Conservation (phyloP, 1,140 invertebrate species). For the Drosophila athabasca region DNA sequence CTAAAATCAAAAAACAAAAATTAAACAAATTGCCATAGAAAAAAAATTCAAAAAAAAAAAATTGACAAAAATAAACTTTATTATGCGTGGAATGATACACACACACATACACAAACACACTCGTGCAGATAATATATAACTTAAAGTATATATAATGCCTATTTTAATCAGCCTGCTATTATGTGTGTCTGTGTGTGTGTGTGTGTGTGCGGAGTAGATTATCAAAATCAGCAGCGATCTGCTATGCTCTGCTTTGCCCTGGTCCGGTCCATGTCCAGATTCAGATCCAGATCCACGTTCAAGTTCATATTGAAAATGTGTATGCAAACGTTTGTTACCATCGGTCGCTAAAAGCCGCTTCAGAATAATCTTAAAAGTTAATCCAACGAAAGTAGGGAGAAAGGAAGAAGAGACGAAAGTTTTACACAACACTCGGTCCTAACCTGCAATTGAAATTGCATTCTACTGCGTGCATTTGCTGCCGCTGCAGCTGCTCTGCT, state of each 20-base stretch:
- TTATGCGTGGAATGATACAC: conserved; percentile 66
- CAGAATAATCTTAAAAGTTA: conserved; percentile 9
- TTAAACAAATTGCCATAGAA: conserved; percentile 30
- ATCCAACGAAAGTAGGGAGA: conserved; percentile 16
- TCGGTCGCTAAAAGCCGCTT: conserved; percentile 49
- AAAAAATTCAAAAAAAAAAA: conserved; percentile 37
- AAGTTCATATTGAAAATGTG: conserved; percentile 47
- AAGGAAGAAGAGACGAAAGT: conserved; percentile 42
- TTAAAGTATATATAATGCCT: conserved; percentile 47
- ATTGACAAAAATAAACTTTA: conserved; percentile 78
- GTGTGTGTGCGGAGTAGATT: conserved; percentile 29
- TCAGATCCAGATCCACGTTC: conserved; percentile 7
- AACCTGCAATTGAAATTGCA: conserved; percentile 72
- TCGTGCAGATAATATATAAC: conserved; percentile 23
- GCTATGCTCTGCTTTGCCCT: too few relatives aligned
- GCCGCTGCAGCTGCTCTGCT: not conserved
- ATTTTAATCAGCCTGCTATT: conserved; percentile 31
- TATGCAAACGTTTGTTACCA: conserved; percentile 75
- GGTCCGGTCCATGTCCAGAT: conserved; percentile 1
- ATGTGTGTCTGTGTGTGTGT: conserved; percentile 19
- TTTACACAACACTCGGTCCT: conserved; percentile 80
- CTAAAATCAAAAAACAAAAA: conserved; percentile 35
- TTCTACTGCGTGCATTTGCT: conserved; percentile 61
- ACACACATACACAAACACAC: conserved; percentile 34
- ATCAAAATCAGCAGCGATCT: conserved; percentile 29